phyloP scores from a whole-genome alignment of 2,113 vertebrate species.

The Atrichornis clamosus region DNA sequence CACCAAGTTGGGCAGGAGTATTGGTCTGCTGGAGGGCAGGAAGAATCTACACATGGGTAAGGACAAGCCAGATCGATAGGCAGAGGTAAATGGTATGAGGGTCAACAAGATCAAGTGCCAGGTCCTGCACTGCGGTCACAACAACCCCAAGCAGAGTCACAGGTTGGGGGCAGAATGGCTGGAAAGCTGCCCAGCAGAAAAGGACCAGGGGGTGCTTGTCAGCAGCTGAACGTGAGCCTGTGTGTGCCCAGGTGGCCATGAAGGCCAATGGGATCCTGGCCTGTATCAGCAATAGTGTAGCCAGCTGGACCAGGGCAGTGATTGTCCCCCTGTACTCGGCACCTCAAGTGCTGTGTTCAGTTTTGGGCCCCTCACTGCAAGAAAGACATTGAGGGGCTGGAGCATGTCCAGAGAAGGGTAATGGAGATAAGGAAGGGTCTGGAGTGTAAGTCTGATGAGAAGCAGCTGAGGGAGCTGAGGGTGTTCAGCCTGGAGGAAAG shows the following conservation, averaged over 20 bases:
- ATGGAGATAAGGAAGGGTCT: not conserved
- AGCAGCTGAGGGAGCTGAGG: not conserved
- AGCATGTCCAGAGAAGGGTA: fast-evolving
- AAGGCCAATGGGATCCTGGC: not conserved
- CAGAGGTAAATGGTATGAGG: not conserved
- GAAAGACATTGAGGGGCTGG: fast-evolving
- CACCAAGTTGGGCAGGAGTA: not conserved
- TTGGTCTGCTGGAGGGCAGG: not conserved
- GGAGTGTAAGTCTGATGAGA: not conserved
- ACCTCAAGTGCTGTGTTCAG: fast-evolving
- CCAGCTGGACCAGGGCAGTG: not conserved
- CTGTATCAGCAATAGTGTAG: not conserved
- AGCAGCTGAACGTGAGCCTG: not conserved
- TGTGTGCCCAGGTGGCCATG: not conserved
- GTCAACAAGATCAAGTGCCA: not conserved
- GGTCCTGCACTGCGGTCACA: not conserved
- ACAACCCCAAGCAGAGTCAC: not conserved
- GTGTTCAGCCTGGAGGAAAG: not conserved
- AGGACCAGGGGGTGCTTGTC: not conserved
- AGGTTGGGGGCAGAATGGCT: not conserved
- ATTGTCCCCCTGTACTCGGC: fast-evolving
- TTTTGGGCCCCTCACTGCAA: not conserved
- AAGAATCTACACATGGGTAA: not conserved
- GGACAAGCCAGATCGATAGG: not conserved
- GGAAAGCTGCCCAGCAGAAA: not conserved